phyloP scores from a whole-genome alignment of 2,888 invertebrate genomes.

The Volucella bombylans region DNA sequence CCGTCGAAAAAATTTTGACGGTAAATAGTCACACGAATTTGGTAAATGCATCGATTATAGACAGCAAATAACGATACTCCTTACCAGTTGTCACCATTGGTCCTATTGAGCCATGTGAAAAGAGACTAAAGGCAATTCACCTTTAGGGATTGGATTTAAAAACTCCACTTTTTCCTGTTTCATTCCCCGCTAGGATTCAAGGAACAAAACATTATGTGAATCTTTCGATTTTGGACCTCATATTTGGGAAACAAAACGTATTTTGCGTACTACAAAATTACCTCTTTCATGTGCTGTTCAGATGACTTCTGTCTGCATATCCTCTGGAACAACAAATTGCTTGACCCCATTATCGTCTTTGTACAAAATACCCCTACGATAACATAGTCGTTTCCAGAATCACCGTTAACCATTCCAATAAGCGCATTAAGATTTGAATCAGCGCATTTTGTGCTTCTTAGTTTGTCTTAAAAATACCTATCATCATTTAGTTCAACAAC shows the following conservation, averaged over 20 bases:
- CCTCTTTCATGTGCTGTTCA: not conserved
- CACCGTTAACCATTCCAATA: too few relatives aligned
- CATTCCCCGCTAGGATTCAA: not conserved
- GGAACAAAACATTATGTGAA: not conserved
- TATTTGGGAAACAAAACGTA: not conserved
- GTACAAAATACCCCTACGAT: not conserved
- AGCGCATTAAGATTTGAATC: not conserved
- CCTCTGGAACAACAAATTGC: not conserved
- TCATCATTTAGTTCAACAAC: not conserved
- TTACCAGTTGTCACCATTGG: too few relatives aligned
- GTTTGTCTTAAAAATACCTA: constrained; percentile 1
- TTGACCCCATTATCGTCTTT: not conserved
- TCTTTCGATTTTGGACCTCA: not conserved
- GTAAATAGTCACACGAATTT: too few relatives aligned
- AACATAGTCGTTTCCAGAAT: too few relatives aligned
- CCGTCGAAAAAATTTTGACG: not conserved
- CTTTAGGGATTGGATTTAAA: too few relatives aligned
- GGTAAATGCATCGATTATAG: too few relatives aligned
- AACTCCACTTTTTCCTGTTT: too few relatives aligned
- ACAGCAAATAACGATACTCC: too few relatives aligned
- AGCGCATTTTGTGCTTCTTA: not conserved
- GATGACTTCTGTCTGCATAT: not conserved
- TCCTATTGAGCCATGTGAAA: too few relatives aligned
- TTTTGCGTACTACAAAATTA: constrained; percentile 3
- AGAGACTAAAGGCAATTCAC: too few relatives aligned